These are phyloP conservation scores for Leptinotarsa rubiginosa DNA, from an alignment of 2,888 invertebrate genomes.

Conservation along the genomic window DNA sequence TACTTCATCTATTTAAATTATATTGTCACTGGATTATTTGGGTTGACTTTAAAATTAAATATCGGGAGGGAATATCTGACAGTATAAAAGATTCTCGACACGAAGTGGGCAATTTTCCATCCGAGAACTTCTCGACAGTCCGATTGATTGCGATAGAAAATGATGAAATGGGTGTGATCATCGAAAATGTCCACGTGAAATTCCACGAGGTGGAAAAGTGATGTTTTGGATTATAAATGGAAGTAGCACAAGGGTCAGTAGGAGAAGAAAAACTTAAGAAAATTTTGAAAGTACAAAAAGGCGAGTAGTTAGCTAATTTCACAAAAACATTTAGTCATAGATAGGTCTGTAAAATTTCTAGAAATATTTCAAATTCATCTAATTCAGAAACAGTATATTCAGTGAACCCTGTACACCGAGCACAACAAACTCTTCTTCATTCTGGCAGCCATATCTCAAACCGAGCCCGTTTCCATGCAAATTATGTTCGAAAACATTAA, in stretches of 20 bases:
- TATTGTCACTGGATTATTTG: conserved; percentile 33
- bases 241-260: too few relatives aligned
- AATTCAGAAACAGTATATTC: too few relatives aligned
- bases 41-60: conserved; percentile 35
- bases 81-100: conserved; percentile 40
- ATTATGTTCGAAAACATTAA: conserved; percentile 23
- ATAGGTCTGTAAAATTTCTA: too few relatives aligned
- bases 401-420: background rate
- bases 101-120: conserved; percentile 38
- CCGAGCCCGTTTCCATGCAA: conserved; percentile 26
- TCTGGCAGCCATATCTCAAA: conserved; percentile 7
- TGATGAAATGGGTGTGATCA: background rate
- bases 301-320: too few relatives aligned
- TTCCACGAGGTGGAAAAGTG: background rate
- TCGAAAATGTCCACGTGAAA: background rate
- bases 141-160: conserved; percentile 9
- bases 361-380: too few relatives aligned
- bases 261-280: too few relatives aligned
- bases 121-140: conserved; percentile 22
- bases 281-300: too few relatives aligned
- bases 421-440: background rate
- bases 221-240: too few relatives aligned
- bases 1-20: conserved; percentile 21
- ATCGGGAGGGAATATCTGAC: conserved; percentile 38
- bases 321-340: background rate